These are phyloP conservation scores for Engystomops pustulosus DNA, from an alignment of 2,113 vertebrate species.

Conservation along the genomic window DNA sequence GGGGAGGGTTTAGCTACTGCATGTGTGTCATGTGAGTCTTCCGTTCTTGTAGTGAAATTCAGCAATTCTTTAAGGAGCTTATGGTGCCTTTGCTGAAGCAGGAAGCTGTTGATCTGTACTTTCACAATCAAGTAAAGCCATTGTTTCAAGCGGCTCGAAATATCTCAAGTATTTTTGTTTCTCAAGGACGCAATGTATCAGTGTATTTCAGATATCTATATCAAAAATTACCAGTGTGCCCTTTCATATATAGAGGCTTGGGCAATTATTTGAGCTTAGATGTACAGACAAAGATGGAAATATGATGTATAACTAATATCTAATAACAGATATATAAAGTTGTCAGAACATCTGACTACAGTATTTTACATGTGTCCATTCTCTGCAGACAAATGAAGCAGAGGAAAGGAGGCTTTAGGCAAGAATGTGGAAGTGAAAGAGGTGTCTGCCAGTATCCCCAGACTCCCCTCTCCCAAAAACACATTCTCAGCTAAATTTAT, in stretches of 20 bases:
- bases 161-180: conserved; percentile 22
- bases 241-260: background rate
- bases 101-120: conserved; percentile 31
- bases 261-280: background rate
- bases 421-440: too few relatives aligned
- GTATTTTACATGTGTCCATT: too few relatives aligned
- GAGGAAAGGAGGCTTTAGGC: too few relatives aligned
- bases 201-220: background rate
- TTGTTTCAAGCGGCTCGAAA: background rate
- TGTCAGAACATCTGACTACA: too few relatives aligned
- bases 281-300: background rate
- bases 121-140: conserved; percentile 15
- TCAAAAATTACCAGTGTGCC: background rate
- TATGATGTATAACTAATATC: background rate
- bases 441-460: too few relatives aligned
- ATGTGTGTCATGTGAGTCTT: conserved; percentile 26
- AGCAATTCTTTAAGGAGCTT: conserved; percentile 41
- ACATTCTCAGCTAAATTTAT: too few relatives aligned
- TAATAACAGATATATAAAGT: too few relatives aligned
- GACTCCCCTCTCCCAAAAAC: too few relatives aligned
- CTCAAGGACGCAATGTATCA: conserved; percentile 4
- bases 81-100: conserved; percentile 17
- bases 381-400: too few relatives aligned
- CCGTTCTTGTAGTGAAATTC: conserved; percentile 16
- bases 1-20: background rate